A percentile compares a stretch with the other conserved stretches of the same genome.
Evolutionary conservation across 2,888 invertebrate genomes (phyloP).

Genomic region (Heteromyza rotundicornis): DNA sequence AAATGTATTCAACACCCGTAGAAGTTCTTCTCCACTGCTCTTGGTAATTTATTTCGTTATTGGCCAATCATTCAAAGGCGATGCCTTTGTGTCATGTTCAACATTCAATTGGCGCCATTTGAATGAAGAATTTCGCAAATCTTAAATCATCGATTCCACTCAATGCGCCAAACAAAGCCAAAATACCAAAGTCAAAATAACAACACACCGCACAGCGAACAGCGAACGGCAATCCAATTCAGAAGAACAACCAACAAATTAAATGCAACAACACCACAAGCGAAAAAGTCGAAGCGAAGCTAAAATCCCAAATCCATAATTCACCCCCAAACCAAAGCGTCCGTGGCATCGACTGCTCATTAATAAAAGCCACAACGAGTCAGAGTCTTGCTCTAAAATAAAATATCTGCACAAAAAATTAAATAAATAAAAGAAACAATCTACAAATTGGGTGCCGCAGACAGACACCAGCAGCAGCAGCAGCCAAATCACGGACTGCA

Average conservation of each 20-base stretch:
- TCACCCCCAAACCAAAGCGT: background rate
- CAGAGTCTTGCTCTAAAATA: background rate
- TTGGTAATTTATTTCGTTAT: too few relatives aligned
- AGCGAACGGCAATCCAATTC: too few relatives aligned
- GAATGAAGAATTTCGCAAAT: background rate
- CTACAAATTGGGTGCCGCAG: background rate
- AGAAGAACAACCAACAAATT: too few relatives aligned
- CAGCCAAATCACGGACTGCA: background rate
- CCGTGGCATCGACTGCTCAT: background rate
- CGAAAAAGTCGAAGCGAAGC: too few relatives aligned
- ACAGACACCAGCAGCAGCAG: background rate
- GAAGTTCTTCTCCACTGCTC: too few relatives aligned
- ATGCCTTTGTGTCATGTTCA: slow-evolving; percentile 50
- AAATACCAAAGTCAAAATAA: too few relatives aligned
- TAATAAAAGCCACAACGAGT: slow-evolving; percentile 1
- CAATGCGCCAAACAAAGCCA: background rate
- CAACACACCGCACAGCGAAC: too few relatives aligned
- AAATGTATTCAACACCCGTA: too few relatives aligned
- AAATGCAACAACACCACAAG: background rate
- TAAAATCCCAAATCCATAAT: background rate
- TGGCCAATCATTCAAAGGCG: background rate
- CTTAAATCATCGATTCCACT: background rate
- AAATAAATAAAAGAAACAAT: too few relatives aligned
- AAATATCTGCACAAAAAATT: background rate
- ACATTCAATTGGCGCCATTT: slow-evolving; percentile 32